These are phyloP conservation scores for Himalopsyche tibetana DNA, from an alignment of 2,888 invertebrate genomes.

Conservation along the genomic window DNA sequence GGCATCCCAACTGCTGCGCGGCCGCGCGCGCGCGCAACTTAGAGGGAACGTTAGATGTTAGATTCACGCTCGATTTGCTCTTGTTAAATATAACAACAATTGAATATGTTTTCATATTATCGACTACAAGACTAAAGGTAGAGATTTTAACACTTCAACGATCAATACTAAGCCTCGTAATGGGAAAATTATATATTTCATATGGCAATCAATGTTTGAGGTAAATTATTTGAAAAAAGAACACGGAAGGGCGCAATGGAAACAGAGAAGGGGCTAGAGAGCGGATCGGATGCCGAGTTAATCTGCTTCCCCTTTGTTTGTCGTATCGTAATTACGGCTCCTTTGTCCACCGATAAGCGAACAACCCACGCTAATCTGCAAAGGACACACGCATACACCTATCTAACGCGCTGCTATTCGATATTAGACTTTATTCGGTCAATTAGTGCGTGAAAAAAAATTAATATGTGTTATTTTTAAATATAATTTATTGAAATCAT, in stretches of 20 bases:
- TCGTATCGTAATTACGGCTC: conserved; percentile 59
- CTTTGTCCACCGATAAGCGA: conserved; percentile 63
- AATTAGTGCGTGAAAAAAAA: not conserved
- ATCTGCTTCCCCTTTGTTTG: conserved; percentile 40
- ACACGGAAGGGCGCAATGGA: not conserved
- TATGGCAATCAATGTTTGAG: not conserved
- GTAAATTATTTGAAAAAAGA: not conserved
- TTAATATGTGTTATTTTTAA: no score
- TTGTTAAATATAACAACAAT: no score
- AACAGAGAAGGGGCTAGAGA: not conserved
- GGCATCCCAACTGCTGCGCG: no score
- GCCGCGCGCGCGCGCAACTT: no score
- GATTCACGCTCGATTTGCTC: no score
- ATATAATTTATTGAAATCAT: no score
- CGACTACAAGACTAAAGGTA: no score
- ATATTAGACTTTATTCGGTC: not conserved
- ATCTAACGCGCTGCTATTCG: not conserved
- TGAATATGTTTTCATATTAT: no score
- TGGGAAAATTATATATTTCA: not conserved
- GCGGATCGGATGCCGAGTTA: conserved; percentile 28
- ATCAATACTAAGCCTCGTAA: not conserved
- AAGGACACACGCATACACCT: conserved; percentile 37
- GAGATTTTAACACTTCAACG: not conserved
- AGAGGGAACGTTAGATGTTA: no score
- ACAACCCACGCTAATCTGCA: conserved; percentile 59